Evolutionary conservation across 1,140 invertebrate genomes (phyloP).

Genomic region (Lycorma delicatula): DNA sequence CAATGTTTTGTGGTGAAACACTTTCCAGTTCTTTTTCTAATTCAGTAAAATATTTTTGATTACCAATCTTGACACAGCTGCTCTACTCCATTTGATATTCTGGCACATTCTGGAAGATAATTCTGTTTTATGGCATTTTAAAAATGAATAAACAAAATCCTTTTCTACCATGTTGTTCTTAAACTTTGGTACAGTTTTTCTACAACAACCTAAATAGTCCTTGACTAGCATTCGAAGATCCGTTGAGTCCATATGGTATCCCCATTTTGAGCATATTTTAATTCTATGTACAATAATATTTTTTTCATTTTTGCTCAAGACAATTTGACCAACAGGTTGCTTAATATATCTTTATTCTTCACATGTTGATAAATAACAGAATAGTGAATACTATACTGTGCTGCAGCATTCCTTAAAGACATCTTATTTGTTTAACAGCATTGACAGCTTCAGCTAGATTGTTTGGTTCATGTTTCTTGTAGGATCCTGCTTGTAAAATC

Average conservation of each 20-base stretch:
- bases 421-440: no score
- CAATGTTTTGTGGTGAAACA: conserved; percentile 32
- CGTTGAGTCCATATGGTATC: conserved; percentile 7
- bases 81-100: background rate
- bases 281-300: background rate
- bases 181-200: conserved; percentile 19
- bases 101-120: background rate
- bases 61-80: conserved; percentile 13
- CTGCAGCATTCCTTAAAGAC: no score
- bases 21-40: conserved; percentile 25
- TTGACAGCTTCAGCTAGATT: no score
- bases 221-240: background rate
- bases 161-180: conserved; percentile 29
- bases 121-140: background rate
- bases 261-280: background rate
- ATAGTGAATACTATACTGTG: no score
- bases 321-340: conserved; percentile 10
- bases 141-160: conserved; percentile 21
- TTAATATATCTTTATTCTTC: no score
- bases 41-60: conserved; percentile 7
- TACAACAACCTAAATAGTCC: background rate
- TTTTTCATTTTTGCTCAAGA: background rate
- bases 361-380: no score
- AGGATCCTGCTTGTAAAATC: no score
- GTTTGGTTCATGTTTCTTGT: no score